These are phyloP conservation scores for Leptinotarsa undecemlineata DNA, from an alignment of 1,140 invertebrate genomes.

Conservation along the genomic window DNA sequence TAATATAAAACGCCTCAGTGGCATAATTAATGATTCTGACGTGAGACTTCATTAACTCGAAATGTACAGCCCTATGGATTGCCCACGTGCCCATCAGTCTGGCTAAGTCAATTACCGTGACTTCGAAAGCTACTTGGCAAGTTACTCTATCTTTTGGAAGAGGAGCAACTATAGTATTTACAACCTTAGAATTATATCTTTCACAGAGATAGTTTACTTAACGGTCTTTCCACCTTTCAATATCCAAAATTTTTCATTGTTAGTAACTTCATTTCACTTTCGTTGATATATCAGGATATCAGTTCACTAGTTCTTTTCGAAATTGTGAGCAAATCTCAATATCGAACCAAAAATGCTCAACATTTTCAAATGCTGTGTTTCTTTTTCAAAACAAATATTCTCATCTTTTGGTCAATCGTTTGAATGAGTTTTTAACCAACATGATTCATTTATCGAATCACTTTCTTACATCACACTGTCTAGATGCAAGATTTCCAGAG, in stretches of 20 bases:
- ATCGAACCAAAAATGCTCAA: not conserved
- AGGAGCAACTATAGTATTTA: not conserved
- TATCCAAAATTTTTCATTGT: not conserved
- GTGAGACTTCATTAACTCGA: conserved; percentile 1
- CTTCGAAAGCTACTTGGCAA: not conserved
- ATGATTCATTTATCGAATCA: not conserved
- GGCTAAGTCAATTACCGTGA: not conserved
- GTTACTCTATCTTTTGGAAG: conserved; percentile 7
- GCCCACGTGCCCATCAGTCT: not conserved
- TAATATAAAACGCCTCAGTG: conserved; percentile 1
- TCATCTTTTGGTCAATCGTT: not conserved
- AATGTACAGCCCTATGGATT: conserved; percentile 2
- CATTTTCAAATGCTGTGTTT: not conserved
- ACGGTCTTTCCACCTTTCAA: not conserved
- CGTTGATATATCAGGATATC: not conserved
- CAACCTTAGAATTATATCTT: not conserved
- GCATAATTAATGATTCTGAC: not conserved
- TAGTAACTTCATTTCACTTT: not conserved
- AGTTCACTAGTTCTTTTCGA: not conserved
- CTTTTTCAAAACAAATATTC: not conserved
- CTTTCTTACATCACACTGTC: not conserved
- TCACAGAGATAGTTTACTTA: not conserved
- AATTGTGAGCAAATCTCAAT: not conserved
- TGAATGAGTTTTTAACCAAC: not conserved
- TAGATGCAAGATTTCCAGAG: not conserved